Conservation (phyloP, 1,140 invertebrate genomes). For the Fopius arisanus region DNA sequence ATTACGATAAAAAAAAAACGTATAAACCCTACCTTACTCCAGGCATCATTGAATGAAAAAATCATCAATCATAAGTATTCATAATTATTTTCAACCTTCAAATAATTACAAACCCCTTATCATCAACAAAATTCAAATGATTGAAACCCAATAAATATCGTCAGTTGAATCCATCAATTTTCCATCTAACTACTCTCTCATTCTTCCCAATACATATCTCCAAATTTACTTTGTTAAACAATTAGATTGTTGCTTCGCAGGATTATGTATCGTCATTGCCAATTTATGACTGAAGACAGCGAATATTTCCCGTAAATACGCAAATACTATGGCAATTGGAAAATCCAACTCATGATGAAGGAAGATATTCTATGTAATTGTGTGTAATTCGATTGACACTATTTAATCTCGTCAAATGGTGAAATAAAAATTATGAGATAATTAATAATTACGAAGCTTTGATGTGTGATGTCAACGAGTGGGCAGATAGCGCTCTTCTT, state of each 20-base stretch:
- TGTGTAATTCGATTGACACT: background rate
- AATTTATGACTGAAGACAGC: background rate
- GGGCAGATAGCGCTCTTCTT: background rate
- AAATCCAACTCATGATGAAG: too few relatives aligned
- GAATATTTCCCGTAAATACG: too few relatives aligned
- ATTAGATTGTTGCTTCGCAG: conserved; percentile 22
- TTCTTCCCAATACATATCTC: background rate
- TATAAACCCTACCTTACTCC: background rate
- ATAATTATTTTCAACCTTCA: too few relatives aligned
- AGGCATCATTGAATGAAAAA: background rate
- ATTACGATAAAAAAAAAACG: background rate
- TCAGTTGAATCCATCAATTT: background rate
- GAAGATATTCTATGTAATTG: too few relatives aligned
- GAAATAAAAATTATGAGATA: background rate
- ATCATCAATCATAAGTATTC: background rate
- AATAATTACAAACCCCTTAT: too few relatives aligned
- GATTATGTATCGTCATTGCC: conserved; percentile 20
- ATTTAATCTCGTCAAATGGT: too few relatives aligned
- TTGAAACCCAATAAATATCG: background rate
- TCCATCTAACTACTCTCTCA: background rate
- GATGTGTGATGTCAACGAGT: background rate
- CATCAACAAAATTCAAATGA: background rate
- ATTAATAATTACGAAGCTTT: background rate
- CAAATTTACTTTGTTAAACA: background rate
- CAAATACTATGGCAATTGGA: too few relatives aligned